Conservation (phyloP, 2,888 invertebrate species). For the Nemoura dubitans region DNA sequence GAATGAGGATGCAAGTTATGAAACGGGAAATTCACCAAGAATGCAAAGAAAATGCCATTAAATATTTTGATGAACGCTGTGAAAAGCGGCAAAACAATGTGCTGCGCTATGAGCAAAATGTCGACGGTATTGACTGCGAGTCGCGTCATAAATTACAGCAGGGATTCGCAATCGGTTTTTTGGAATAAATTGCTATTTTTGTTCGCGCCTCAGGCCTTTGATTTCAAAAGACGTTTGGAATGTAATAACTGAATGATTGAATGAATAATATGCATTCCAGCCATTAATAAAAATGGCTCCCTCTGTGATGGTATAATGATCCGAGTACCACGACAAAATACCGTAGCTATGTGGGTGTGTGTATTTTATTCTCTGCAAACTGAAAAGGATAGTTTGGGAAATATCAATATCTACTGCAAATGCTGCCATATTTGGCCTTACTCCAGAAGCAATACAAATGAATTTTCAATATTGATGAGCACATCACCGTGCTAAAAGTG, state of each 20-base stretch:
- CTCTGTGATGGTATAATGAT: slow-evolving; percentile 9
- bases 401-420: too few relatives aligned
- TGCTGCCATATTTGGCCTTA: too few relatives aligned
- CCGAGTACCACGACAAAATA: neutral
- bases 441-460: too few relatives aligned
- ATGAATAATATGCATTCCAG: slow-evolving; percentile 31
- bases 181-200: slow-evolving; percentile 36
- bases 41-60: neutral
- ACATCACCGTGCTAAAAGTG: too few relatives aligned
- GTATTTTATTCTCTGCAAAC: too few relatives aligned
- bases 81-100: neutral
- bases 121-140: neutral
- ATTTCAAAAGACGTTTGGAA: slow-evolving; percentile 41
- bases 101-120: neutral
- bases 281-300: neutral
- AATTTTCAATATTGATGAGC: too few relatives aligned
- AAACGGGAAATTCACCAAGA: neutral
- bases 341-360: neutral
- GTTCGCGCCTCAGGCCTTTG: slow-evolving; percentile 21
- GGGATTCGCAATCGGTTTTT: slow-evolving; percentile 16
- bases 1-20: neutral
- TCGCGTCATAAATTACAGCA: neutral
- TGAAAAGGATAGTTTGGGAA: too few relatives aligned
- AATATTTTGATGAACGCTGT: neutral
- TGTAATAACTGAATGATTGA: slow-evolving; percentile 37